A percentile compares a stretch with the other conserved stretches of the same genome.
Conservation (phyloP, 2,797 vertebrate species). For the Tenualosa thibaudeaui region DNA sequence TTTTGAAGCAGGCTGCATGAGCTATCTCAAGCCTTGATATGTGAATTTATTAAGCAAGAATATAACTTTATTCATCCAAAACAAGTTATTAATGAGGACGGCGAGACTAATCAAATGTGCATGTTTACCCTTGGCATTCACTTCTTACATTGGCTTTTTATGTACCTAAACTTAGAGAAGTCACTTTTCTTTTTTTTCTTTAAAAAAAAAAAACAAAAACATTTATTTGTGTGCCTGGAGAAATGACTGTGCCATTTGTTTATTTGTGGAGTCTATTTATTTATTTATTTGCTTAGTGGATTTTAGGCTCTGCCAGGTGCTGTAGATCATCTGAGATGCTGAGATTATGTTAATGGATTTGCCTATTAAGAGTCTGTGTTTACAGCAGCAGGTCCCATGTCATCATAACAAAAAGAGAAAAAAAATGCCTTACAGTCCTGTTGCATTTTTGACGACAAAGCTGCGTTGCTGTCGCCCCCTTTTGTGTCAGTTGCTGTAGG, state of each 20-base stretch:
- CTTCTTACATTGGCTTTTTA: not conserved
- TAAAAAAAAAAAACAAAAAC: not conserved
- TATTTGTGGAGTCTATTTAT: not conserved
- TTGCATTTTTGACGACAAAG: not conserved
- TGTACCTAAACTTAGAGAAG: not conserved
- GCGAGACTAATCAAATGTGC: not conserved
- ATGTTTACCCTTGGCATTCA: not conserved
- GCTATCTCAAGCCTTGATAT: not conserved
- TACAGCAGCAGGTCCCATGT: not conserved
- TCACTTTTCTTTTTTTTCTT: not conserved
- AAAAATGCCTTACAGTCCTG: not conserved
- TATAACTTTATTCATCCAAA: not conserved
- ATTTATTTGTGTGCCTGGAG: not conserved
- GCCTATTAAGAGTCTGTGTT: not conserved
- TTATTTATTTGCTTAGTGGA: not conserved
- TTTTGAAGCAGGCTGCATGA: not conserved
- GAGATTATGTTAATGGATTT: not conserved
- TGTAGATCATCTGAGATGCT: not conserved
- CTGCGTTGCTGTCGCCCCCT: not conserved
- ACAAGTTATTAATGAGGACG: not conserved
- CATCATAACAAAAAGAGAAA: not conserved
- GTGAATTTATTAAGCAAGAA: not conserved
- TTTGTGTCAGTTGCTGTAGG: not conserved
- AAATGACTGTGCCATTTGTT: not conserved
- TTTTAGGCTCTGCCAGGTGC: not conserved